phyloP scores from a whole-genome alignment of 2,888 invertebrate species.

The Tipula helvola region DNA sequence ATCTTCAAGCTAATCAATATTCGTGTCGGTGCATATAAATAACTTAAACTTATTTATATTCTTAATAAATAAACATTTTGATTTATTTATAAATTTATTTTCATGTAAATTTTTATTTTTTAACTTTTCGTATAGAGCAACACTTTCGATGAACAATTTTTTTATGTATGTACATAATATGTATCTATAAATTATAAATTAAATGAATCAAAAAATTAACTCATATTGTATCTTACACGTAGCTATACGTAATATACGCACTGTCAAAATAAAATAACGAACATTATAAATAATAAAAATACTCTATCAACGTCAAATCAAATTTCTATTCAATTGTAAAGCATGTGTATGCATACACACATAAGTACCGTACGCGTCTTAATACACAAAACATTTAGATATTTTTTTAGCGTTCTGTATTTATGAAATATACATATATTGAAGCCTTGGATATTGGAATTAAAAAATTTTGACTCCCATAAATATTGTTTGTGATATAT shows the following conservation, averaged over 20 bases:
- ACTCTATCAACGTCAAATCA: slow-evolving; percentile 4
- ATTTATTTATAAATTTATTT: not conserved
- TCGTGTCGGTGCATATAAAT: not conserved
- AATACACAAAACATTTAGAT: not conserved
- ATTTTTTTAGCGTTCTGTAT: not conserved
- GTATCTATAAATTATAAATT: not conserved
- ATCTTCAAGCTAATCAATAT: not conserved
- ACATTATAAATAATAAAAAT: not conserved
- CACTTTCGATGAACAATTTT: not conserved
- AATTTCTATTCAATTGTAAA: not conserved
- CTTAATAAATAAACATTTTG: not conserved
- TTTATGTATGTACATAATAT: not conserved
- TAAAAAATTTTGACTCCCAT: not conserved
- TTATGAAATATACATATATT: no score
- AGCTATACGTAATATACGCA: not conserved
- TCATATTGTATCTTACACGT: not conserved
- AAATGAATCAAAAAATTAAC: not conserved
- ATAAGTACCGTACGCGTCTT: not conserved
- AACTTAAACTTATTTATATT: not conserved
- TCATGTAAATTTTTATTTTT: not conserved
- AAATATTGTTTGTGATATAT: not conserved
- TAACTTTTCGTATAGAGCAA: not conserved
- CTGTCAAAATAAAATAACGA: not conserved
- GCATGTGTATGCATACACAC: not conserved
- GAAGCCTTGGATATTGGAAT: not conserved